Base-by-base conservation (phyloP, 2,888 invertebrate genomes). In the Caenorhabditis sulstoni region DNA sequence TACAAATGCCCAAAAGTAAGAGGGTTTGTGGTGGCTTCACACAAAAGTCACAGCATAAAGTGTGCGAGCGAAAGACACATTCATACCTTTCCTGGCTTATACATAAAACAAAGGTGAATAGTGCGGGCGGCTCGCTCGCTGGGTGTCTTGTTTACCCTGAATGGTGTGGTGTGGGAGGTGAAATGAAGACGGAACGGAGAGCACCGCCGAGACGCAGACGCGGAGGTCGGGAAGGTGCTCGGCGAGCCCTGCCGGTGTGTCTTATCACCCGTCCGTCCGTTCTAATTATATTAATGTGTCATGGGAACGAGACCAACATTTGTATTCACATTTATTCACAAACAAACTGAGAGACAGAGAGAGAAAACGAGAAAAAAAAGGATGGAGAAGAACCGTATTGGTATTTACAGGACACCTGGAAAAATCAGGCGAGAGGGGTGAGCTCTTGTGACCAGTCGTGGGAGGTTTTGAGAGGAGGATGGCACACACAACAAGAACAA, bases 141-240 rank as follows among this genome's bases (percentile, higher is more conserved):
- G 37, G 49, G 67, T 49, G 67, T 55, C 44, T 58, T 67, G 57
- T 67, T 67, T 67, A 41, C 58, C 58, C 58, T 39, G 57, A 66
- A 57, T 66, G 66, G 66, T 66, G 65, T 39, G 65, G 45, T 45
- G 41, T 50, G 29, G 12, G n/a, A 11, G 11, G 49, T 12, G 37
- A 16, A 16, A 1, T n/a, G 45, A 4, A 29, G 29, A 35, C 7
- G 18, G 39, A 29, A 52, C 22, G 23, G 52, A 52, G 52, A 12
- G 23, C 23, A n/a, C n/a, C n/a, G 52, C 29, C 23, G 52, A 52
- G 52, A 52, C 49, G 29, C 52, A 52, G 23, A 29, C 49, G 52
- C 20, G 12, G 8, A n/a, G n/a, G n/a, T n/a, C n/a, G n/a, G 20
- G 4, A 12, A 23, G 12, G 7, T 14, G 14, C 41, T 14, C 12